Base-by-base conservation (phyloP, 2,113 vertebrate species). In the Rafetus swinhoei region DNA sequence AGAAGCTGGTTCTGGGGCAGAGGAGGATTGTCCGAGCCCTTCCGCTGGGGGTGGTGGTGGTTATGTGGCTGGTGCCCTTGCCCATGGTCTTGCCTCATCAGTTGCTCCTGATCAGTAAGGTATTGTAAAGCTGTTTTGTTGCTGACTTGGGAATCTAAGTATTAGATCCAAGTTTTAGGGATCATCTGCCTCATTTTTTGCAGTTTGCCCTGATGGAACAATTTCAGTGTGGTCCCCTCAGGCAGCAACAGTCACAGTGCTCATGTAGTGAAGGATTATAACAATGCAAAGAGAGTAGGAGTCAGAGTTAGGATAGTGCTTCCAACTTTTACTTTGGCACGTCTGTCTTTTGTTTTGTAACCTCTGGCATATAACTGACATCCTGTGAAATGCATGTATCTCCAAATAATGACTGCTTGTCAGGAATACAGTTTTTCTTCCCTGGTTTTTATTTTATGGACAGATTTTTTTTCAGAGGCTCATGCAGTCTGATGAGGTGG, bases 341-440 rank as follows among this genome's bases (percentile, higher is more conserved):
- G 93, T 65, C 94, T 62, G 87, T 93, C 95, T 96, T 96, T 95
- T 90, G 29, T 87, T 95, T 90, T 65, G 92, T 19, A 9, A 59
- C 86, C 92, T 95, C 93, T 95, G 95, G 92, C 82, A 87, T 3
- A 0, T 81, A 97, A 85, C 56, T 0, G 4, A 87, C 95, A 95
- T 77, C 86, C 92, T 50, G 82, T 95, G 93, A 97, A 96, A 96
- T 22, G 86, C 85, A 88, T 84, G 92, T 56, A 62, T 57, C 87
- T 96, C 90, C 85, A 91, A 95, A 97, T 94, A 96, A 96, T 94
- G 88, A 86, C 85, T 93, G 82, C 94, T 95, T 97, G 95, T 98
- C 97, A 96, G 87, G 60, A 86, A 92, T 92, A 91, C 25, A 85
- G 89, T 92, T 96, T 97, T 97, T 92, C 7, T 15, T 96, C 82